Evolutionary conservation across 2,888 invertebrate species (phyloP), one percentile per base, ranked within the genome.

Genomic region (Plutella xylostella): DNA sequence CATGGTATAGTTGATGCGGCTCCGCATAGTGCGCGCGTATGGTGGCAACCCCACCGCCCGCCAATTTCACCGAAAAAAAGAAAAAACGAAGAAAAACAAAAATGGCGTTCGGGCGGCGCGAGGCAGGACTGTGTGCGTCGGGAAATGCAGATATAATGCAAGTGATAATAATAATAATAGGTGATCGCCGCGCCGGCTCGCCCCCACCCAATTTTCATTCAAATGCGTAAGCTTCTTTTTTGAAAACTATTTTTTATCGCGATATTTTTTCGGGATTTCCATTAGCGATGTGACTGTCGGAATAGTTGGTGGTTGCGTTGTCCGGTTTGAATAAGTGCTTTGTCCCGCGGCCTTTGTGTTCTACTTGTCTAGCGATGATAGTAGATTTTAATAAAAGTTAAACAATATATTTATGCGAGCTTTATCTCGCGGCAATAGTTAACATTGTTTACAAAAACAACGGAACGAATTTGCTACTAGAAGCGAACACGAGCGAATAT

Each of bases 101-200:
- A 79, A 80, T 78, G 78, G 77, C 78, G 65, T 57, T 51, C 65
- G 58, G n/a, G 54, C 57, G 21, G 17, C 34, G 34, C 22, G 34
- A 19, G 33, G 55, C 54, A 56, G 63, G 61, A 57, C 58, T 71
- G 78, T 76, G 76, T 76, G 80, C 73, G 79, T 74, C 54, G 72
- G 77, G 80, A 79, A 79, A 79, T 77, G 76, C 78, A 76, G 79
- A 79, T 80, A 82, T 82, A 80, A 80, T 82, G 80, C 77, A 68
- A 72, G 79, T 82, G 80, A 82, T 82, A 82, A 83, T 78, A 83
- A 80, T 80, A 82, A 83, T 83, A 82, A 80, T 80, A 72, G 79
- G 61, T 70, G 75, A 80, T 79, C 78, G 43, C 35, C 63, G 57
- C 64, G 55, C 56, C 70, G 67, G 55, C 76, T 72, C 62, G 56